Conservation (phyloP, 2,888 invertebrate species). For the Drosophila anomelani region DNA sequence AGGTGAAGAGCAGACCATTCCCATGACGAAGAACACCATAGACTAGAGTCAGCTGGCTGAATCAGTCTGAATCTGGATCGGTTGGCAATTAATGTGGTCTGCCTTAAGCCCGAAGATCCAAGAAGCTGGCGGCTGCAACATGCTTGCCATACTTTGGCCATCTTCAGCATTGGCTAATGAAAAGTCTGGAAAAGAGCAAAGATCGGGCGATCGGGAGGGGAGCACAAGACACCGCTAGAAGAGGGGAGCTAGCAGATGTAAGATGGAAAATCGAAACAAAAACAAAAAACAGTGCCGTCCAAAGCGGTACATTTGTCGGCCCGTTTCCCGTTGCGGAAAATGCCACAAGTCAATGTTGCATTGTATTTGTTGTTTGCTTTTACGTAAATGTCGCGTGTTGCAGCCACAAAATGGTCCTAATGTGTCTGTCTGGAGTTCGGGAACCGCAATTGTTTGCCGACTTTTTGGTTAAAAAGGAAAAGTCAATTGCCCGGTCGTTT, state of each 20-base stretch:
- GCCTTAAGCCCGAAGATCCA: constrained; percentile 20
- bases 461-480: constrained; percentile 65
- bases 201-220: constrained; percentile 7
- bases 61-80: constrained; percentile 33
- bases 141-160: constrained; percentile 71
- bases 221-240: constrained; percentile 58
- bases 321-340: constrained; percentile 48
- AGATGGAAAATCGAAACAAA: constrained; percentile 54
- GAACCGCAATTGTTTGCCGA: constrained; percentile 47
- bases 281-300: constrained; percentile 41
- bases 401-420: constrained; percentile 41
- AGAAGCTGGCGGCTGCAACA: constrained; percentile 24
- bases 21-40: constrained; percentile 20
- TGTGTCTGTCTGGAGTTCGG: constrained; percentile 23
- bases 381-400: constrained; percentile 72
- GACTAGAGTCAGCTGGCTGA: constrained; percentile 32
- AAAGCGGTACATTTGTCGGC: constrained; percentile 66
- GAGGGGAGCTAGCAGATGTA: constrained; percentile 44
- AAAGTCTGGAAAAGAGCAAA: constrained; percentile 49
- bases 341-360: constrained; percentile 51
- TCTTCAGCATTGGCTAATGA: constrained; percentile 69
- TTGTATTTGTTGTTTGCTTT: constrained; percentile 26
- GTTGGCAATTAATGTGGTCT: constrained; percentile 66
- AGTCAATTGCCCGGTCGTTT: constrained; percentile 70
- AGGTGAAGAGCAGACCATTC: constrained; percentile 20